Conservation (phyloP, 2,888 invertebrate species). For the Nycteola revayana region DNA sequence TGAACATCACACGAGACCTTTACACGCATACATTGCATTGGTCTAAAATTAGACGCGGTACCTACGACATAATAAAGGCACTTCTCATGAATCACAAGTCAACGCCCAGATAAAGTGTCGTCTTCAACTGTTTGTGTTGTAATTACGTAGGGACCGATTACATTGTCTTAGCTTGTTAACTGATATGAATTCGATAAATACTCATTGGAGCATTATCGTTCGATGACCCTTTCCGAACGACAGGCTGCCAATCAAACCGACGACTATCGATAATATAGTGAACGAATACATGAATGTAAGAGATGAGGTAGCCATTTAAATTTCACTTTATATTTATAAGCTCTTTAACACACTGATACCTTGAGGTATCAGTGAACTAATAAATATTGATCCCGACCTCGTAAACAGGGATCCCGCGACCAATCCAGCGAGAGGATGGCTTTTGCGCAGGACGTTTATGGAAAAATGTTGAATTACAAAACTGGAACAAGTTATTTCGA, state of each 20-base stretch:
- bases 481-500: constrained; percentile 42
- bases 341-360: constrained; percentile 53
- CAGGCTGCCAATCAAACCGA: constrained; percentile 39
- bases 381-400: constrained; percentile 62
- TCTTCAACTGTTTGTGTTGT: constrained; percentile 41
- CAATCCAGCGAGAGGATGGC: constrained; percentile 38
- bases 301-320: constrained; percentile 52
- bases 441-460: constrained; percentile 43
- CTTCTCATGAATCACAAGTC: constrained; percentile 43
- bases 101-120: constrained; percentile 50
- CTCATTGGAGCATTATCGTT: constrained; percentile 54
- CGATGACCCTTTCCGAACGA: constrained; percentile 48
- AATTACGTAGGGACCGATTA: constrained; percentile 50
- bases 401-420: constrained; percentile 42
- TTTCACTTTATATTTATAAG: constrained; percentile 66
- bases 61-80: constrained; percentile 21
- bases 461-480: constrained; percentile 52
- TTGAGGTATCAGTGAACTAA: constrained; percentile 56
- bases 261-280: constrained; percentile 38
- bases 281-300: constrained; percentile 52
- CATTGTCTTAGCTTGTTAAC: constrained; percentile 57
- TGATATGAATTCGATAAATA: constrained; percentile 58
- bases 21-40: constrained; percentile 1
- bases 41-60: constrained; percentile 27
- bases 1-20: constrained; percentile 2